Percentiles rank a stretch among this genome's conserved stretches.
phyloP scores from a whole-genome alignment of 2,797 vertebrate genomes.

The Enteromius paludinosus region DNA sequence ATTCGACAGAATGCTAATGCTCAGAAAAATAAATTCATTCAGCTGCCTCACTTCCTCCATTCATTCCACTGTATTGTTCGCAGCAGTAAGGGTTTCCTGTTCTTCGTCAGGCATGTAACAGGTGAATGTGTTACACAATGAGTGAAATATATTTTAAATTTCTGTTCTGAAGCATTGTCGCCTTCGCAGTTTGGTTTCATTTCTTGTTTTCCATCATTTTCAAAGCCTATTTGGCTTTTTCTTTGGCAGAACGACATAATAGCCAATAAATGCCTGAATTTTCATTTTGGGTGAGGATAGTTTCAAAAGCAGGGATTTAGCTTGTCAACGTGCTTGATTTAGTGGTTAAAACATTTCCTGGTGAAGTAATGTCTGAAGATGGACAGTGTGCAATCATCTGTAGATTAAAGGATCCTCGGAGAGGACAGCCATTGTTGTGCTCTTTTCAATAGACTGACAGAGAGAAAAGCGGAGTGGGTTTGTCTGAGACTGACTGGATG shows the following conservation, averaged over 20 bases:
- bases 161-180: neutral
- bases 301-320: neutral
- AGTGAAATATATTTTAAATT: conserved; percentile 1
- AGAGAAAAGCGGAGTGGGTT: conserved; percentile 63
- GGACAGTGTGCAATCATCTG: neutral
- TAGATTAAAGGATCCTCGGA: conserved; percentile 27
- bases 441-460: conserved; percentile 64
- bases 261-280: neutral
- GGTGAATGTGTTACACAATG: neutral
- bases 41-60: conserved; percentile 15
- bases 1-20: neutral
- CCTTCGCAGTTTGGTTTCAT: neutral
- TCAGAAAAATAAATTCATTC: neutral
- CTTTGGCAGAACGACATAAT: neutral
- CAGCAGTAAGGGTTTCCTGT: neutral
- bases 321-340: neutral
- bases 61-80: conserved; percentile 15
- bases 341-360: neutral
- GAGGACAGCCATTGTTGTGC: conserved; percentile 71
- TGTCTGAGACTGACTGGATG: conserved; percentile 61
- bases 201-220: neutral
- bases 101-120: neutral
- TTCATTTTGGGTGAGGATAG: neutral
- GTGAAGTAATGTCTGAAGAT: conserved; percentile 10
- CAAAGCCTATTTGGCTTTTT: neutral